Percentiles rank a stretch among this genome's conserved stretches.
phyloP scores from a whole-genome alignment of 2,797 vertebrate genomes.

The Pipistrellus pipistrellus region DNA sequence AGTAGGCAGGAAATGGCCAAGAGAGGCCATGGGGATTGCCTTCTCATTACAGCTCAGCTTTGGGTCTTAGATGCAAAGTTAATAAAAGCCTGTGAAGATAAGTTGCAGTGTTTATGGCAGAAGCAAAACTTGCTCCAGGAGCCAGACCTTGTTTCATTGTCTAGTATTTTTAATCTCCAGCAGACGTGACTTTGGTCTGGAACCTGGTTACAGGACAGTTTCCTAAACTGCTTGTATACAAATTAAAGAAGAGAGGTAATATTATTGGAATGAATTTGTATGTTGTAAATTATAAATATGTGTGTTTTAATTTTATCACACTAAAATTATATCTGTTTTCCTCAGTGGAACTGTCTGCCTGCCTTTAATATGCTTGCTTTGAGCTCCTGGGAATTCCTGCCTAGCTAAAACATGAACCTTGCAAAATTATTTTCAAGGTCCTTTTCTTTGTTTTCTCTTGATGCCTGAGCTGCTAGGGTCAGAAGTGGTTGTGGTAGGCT shows the following conservation, averaged over 20 bases:
- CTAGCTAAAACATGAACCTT: constrained; percentile 4
- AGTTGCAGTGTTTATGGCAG: constrained; percentile 21
- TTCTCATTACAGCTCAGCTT: constrained; percentile 12
- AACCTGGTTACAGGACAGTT: neutral
- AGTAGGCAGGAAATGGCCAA: constrained; percentile 29
- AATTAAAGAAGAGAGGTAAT: neutral
- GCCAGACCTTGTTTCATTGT: constrained; percentile 25
- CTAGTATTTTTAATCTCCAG: constrained; percentile 35
- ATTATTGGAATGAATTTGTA: constrained; percentile 52
- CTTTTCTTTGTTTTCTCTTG: constrained; percentile 58
- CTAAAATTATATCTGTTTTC: neutral
- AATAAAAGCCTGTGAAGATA: constrained; percentile 20
- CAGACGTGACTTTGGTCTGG: constrained; percentile 30
- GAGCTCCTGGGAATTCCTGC: neutral
- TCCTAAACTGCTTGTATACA: constrained; percentile 3
- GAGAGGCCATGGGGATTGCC: neutral
- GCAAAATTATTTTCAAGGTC: constrained; percentile 52
- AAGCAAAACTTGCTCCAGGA: constrained; percentile 42
- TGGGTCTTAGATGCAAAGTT: constrained; percentile 26
- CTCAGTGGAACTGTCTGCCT: neutral
- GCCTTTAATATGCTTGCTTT: constrained; percentile 47
- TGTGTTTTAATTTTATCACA: neutral
- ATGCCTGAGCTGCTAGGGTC: neutral
- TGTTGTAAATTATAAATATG: constrained; percentile 38
- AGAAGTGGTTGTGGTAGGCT: neutral